Evolutionary conservation across 2,888 invertebrate species (phyloP), one percentile per base, ranked within the genome.

Genomic region (Cactoblastis cactorum): DNA sequence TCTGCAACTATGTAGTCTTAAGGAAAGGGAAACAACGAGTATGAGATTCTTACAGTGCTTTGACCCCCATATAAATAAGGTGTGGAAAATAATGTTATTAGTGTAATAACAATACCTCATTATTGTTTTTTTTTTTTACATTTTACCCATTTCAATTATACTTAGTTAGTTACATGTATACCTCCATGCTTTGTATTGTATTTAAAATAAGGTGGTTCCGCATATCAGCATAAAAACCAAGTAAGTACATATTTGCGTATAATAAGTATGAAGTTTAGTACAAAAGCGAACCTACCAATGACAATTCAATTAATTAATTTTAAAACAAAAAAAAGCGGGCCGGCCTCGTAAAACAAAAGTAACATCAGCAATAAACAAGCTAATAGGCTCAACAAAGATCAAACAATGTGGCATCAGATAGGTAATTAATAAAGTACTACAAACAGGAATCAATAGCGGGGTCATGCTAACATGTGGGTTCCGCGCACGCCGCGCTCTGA

Each of bases 361-460:
- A 38, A 18, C n/a, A n/a, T 11, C 38, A 19, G 34, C 14, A 24
- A 35, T 24, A 37, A 35, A 47, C 6, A 3, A 35, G 18, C 15
- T 34, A 37, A 15, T 37, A 24, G 47, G 24, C 22, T 15, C 35
- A 37, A 38, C 48, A 48, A 17, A 48, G 14, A 55, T 49, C 53
- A 54, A 51, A 55, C 58, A 55, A 50, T 54, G 50, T 52, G 56
- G 50, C 53, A 63, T 59, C 63, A 62, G 61, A 54, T 57, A 52
- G 67, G 67, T 67, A 75, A 77, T 74, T 69, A 74, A 65, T 71
- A 69, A 70, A 62, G 62, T 62, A 63, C 64, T 68, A 67, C 74
- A 73, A 77, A 77, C 75, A 77, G 71, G 72, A 83, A 83, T 83
- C 83, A 77, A 81, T 82, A 84, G 69, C 65, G 65, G 72, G 74